These are phyloP conservation scores for Bacillus rossius DNA, from an alignment of 1,140 invertebrate species.

Conservation along the genomic window DNA sequence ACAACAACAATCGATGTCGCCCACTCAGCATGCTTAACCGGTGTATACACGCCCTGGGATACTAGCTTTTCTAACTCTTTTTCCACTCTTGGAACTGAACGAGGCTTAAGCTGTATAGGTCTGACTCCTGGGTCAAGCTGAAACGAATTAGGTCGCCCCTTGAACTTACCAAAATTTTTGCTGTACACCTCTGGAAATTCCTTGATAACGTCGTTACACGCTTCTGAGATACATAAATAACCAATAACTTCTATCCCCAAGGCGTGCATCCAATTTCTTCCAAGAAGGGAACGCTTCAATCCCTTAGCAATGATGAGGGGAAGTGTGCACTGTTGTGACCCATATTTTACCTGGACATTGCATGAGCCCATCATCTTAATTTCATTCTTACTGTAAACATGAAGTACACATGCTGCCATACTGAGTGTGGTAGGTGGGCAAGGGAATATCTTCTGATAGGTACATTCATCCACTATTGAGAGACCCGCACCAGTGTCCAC, in stretches of 20 bases:
- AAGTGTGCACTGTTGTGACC: too few relatives aligned
- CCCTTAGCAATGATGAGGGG: too few relatives aligned
- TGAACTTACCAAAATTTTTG: not conserved
- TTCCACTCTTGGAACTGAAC: not conserved
- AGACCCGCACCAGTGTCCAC: too few relatives aligned
- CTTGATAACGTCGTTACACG: constrained; percentile 9
- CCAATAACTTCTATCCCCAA: constrained; percentile 1
- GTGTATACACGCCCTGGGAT: too few relatives aligned
- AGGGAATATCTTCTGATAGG: too few relatives aligned
- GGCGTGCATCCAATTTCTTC: not conserved
- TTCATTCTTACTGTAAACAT: too few relatives aligned
- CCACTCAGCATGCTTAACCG: constrained; percentile 8
- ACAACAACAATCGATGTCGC: constrained; percentile 10
- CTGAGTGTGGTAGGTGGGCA: too few relatives aligned
- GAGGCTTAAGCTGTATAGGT: not conserved
- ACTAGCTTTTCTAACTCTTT: not conserved
- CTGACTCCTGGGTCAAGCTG: not conserved
- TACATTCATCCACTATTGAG: too few relatives aligned
- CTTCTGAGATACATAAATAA: constrained; percentile 2
- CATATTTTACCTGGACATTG: too few relatives aligned
- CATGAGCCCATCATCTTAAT: too few relatives aligned
- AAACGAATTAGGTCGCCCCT: not conserved
- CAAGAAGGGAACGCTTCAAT: too few relatives aligned
- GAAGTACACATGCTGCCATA: too few relatives aligned
- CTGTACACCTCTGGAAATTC: not conserved